Base-by-base conservation (phyloP, 2,113 vertebrate genomes). In the Phocoena phocoena region DNA sequence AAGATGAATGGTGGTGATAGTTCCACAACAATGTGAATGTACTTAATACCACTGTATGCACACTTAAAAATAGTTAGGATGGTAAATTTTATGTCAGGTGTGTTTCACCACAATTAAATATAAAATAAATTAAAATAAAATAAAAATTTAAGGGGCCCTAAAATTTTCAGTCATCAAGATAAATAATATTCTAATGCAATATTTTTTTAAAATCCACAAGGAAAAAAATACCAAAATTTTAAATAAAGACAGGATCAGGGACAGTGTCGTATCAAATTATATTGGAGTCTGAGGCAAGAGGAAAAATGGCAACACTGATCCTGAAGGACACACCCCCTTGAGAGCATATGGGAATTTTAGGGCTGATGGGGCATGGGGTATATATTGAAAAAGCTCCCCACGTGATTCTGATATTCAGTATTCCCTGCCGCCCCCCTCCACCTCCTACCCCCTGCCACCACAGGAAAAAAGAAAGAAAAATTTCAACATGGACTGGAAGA, bases 51-150 rank as follows among this genome's bases (percentile, higher is more conserved):
- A 20, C 53, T 55, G n/a, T 20, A 44, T 47, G 25, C 41, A 5
- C 60, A 5, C 26, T 62, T 50, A 86, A 74, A 60, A 68, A 53
- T 25, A 38, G 2, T 79, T 53, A 73, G 18, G 23, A 70, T 62
- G 36, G 1, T 13, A 68, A 68, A 15, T 55, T 84, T n/a, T 76
- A 28, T 55, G 31, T 71, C 90, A 67, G 74, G 20, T 53, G 10
- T 33, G n/a, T 63, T 81, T 86, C 81, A 77, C 44, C 50, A 86
- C 31, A 93, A 60, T 77, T 82, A 44, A 58, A 67, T 28, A 68
- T n/a, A 86, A 73, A 94, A 92, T 62, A 77, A 70, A 95, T 55
- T 80, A 63, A 79, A 74, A 65, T 82, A 79, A 85, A 93, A 65
- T 85, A 65, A 73, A 74, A 71, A 82, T 53, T 33, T 65, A 79